Base-by-base conservation (phyloP, 2,797 vertebrate species). In the Avahi laniger region DNA sequence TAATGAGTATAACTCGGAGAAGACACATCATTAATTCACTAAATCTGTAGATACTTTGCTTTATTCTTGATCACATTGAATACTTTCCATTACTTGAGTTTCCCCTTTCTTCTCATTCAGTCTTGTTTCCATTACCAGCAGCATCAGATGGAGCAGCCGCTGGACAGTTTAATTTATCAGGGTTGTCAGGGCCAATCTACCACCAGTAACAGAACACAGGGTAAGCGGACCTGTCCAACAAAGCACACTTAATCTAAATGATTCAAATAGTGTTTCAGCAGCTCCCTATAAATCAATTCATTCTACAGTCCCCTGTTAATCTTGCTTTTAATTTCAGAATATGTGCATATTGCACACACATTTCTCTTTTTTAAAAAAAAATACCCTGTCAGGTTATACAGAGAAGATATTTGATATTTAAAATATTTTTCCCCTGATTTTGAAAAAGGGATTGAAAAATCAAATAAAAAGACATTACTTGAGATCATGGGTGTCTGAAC, bases 121-220 rank as follows among this genome's bases (percentile, higher is more conserved):
- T 41, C 67, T 8, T 46, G 0, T 0, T 59, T 93, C 89, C 46
- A n/a, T 80, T 73, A 9, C 7, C 41, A 14, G 0, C 3, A 17
- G 33, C 46, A 48, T 93, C 52, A 10, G 72, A 93, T 50, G 80
- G 79, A 97, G 59, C 84, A 2, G 30, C 84, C 38, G 12, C 38
- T 75, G 96, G 79, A 90, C 78, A 41, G 96, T 97, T 96, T 84
- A 93, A 98, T 98, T 97, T 85, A 98, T 98, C 97, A 95, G 87
- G 38, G 10, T 0, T 96, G 97, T 97, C 98, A 97, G 89, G 57
- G 46, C 78, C 94, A 91, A 86, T 97, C 97, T 96, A 96, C 72
- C 0, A 0, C 76, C 4, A n/a, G 86, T 95, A 89, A 95, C 65
- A 57, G 96, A 95, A 96, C 13, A 81, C 75, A 26, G 90, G 95